Evolutionary conservation across 2,797 vertebrate genomes (phyloP).

Genomic region (Microctenopoma stevenorrisi): DNA sequence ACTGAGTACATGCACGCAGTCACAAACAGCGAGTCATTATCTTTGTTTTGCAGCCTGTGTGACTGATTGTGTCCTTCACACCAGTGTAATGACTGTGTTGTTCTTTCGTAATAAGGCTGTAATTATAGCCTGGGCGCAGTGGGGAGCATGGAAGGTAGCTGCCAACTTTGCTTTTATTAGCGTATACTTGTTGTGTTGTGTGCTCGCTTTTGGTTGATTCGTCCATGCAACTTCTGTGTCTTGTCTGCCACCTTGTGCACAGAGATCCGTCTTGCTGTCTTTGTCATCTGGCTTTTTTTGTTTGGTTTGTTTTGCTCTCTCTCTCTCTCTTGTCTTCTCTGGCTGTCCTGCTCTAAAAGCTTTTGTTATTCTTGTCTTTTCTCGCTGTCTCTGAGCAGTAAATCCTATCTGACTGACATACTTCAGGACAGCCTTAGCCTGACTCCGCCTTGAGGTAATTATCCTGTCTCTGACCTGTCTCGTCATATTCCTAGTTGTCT

Average conservation of each 20-base stretch:
- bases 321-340: too few species aligned
- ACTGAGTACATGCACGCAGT: background rate
- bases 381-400: slow-evolving; percentile 43
- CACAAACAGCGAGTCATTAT: slow-evolving; percentile 28
- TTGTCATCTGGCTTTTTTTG: slow-evolving; percentile 11
- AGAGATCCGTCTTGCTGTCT: slow-evolving; percentile 37
- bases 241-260: slow-evolving; percentile 75
- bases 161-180: slow-evolving; percentile 6
- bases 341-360: background rate
- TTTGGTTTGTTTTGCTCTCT: background rate
- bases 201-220: background rate
- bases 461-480: slow-evolving; percentile 72
- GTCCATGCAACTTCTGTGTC: slow-evolving; percentile 33
- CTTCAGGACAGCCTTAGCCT: slow-evolving; percentile 43
- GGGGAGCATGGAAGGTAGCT: slow-evolving; percentile 22
- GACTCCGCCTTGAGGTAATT: slow-evolving; percentile 47
- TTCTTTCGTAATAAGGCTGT: slow-evolving; percentile 30
- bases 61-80: slow-evolving; percentile 41
- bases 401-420: slow-evolving; percentile 51
- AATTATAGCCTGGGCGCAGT: slow-evolving; percentile 37
- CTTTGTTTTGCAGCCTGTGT: slow-evolving; percentile 30
- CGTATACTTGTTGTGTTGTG: too few species aligned
- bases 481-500: slow-evolving; percentile 30
- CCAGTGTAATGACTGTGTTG: slow-evolving; percentile 39
- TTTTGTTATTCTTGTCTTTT: slow-evolving; percentile 50